A percentile compares a stretch with the other conserved stretches of the same genome.
Conservation (phyloP, 2,113 vertebrate genomes). For the Hippocampus mohnikei region DNA sequence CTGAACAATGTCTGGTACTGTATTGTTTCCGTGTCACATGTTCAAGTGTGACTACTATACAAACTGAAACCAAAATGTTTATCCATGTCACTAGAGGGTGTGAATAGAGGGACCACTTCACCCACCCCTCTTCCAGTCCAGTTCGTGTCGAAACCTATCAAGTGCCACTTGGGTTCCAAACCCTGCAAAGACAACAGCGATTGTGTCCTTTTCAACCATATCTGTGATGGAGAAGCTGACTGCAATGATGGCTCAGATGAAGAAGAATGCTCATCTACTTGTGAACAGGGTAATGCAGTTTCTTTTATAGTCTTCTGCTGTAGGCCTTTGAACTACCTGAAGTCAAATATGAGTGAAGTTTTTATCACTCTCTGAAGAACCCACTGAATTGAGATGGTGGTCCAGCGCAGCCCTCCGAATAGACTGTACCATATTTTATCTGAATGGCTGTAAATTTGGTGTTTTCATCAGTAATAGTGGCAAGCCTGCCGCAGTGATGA, state of each 20-base stretch:
- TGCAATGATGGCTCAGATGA: constrained; percentile 84
- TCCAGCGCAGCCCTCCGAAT: too few species aligned
- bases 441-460: too few species aligned
- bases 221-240: constrained; percentile 79
- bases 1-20: neutral
- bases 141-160: constrained; percentile 40
- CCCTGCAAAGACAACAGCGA: constrained; percentile 57
- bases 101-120: neutral
- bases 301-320: neutral
- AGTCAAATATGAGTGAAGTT: neutral
- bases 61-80: neutral
- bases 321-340: too few species aligned
- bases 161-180: constrained; percentile 42
- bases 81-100: constrained; percentile 16
- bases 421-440: too few species aligned
- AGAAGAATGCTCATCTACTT: constrained; percentile 47
- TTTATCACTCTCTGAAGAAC: too few species aligned
- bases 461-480: too few species aligned
- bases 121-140: neutral
- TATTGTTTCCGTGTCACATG: neutral
- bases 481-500: too few species aligned
- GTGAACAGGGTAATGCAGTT: constrained; percentile 45
- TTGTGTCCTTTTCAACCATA: constrained; percentile 68
- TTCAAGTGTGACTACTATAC: neutral
- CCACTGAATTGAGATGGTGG: too few species aligned